Base-by-base conservation (phyloP, 2,113 vertebrate genomes). In the Aegithalos caudatus region DNA sequence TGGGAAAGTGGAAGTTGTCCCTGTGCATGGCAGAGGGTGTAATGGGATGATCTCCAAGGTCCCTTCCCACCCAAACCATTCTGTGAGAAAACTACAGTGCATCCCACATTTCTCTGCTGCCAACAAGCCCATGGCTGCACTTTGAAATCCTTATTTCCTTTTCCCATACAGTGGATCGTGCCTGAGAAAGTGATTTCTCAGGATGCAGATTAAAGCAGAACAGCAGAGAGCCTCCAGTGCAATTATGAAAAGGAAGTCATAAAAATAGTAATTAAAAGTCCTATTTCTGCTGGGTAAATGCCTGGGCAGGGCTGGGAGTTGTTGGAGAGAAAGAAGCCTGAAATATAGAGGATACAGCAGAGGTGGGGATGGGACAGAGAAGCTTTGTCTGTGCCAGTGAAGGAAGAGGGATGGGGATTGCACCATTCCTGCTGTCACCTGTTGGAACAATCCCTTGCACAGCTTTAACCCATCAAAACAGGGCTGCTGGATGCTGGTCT, bases 231-330 rank as follows among this genome's bases (percentile, higher is more conserved):
- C 78, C 91, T 88, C 38, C 86, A 79, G 89, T 48, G 86, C 93
- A 96, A 95, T 95, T 94, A 91, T 31, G 84, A 81, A 89, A 92
- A 91, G 95, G 96, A 97, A 96, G 84, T 72, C 0, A 35, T 96
- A 95, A 95, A 97, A 95, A 67, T 48, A 86, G 96, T 93, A 96
- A 96, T 97, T 97, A 96, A 96, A 97, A 96, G 95, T 86, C 70
- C 0, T 95, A 88, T 95, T 94, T 96, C 94, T 97, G 78, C 78
- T 70, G 66, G 94, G 81, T 82, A 95, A 96, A 84, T 40, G 88
- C 69, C 77, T 81, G 74, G 88, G 88, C 66, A 76, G 71, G 57
- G 48, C 88, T 87, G 81, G 85, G 92, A 95, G 62, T 0, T 47
- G 64, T 3, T 82, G 67, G 54, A 82, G 44, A 81, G 35, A 35